A percentile compares a stretch with the other conserved stretches of the same genome.
phyloP scores from a whole-genome alignment of 2,113 vertebrate species.

The Okapia johnstoni region DNA sequence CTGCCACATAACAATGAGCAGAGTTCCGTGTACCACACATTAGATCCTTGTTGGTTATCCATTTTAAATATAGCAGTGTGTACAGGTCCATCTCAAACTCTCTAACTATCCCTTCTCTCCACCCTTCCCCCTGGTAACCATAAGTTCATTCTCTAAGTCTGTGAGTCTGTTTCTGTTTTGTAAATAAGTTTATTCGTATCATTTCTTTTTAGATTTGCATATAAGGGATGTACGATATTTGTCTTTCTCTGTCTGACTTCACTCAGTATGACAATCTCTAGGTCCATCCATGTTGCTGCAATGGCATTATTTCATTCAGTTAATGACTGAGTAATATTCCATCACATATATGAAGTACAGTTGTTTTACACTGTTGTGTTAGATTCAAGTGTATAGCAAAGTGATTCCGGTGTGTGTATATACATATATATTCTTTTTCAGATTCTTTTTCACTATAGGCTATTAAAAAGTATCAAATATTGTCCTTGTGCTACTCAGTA shows the following conservation, averaged over 20 bases:
- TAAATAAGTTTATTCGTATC: not conserved
- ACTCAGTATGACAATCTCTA: not conserved
- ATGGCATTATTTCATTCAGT: not conserved
- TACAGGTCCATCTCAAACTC: not conserved
- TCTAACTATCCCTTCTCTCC: not conserved
- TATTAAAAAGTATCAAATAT: not conserved
- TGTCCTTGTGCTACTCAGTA: not conserved
- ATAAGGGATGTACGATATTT: not conserved
- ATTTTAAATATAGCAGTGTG: not conserved
- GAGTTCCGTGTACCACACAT: rapidly evolving
- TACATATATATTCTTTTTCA: not conserved
- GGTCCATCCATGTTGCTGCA: not conserved
- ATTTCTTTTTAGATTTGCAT: not conserved
- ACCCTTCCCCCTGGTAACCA: not conserved
- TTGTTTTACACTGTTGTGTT: not conserved
- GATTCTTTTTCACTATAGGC: not conserved
- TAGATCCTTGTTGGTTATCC: not conserved
- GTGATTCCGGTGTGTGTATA: not conserved
- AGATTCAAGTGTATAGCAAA: not conserved
- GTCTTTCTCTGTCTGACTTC: not conserved
- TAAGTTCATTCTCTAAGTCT: not conserved
- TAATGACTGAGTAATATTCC: not conserved
- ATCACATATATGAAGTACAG: not conserved
- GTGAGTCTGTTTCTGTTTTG: not conserved
- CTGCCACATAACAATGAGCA: not conserved